Evolutionary conservation across 2,888 invertebrate genomes (phyloP).

Genomic region (Palloptera scutellata): DNA sequence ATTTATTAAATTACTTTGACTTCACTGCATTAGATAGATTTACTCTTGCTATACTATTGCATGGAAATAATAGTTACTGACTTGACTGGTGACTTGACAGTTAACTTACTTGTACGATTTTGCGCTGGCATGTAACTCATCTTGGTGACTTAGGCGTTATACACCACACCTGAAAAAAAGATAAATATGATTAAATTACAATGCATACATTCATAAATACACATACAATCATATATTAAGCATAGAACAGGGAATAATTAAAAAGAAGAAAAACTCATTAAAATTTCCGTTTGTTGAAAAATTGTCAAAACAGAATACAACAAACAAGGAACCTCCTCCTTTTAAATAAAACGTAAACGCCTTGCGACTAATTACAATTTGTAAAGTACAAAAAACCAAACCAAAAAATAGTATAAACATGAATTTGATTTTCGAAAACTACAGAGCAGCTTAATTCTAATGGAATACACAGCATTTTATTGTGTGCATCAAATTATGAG

Average conservation of each 20-base stretch:
- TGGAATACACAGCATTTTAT: too few relatives aligned
- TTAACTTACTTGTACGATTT: slow-evolving; percentile 82
- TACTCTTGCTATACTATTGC: too few relatives aligned
- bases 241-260: background rate
- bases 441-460: slow-evolving; percentile 4
- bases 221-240: too few relatives aligned
- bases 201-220: slow-evolving; percentile 7
- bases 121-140: slow-evolving; percentile 87
- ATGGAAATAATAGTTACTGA: too few relatives aligned
- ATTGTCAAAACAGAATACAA: background rate
- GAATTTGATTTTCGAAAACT: slow-evolving; percentile 5
- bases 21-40: too few relatives aligned
- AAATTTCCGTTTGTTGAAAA: slow-evolving; percentile 10
- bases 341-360: background rate
- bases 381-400: background rate
- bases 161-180: slow-evolving; percentile 69
- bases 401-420: background rate
- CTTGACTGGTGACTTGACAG: too few relatives aligned
- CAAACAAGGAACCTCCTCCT: background rate
- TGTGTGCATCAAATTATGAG: too few relatives aligned
- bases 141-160: slow-evolving; percentile 73
- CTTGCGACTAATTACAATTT: slow-evolving; percentile 11
- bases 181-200: slow-evolving; percentile 10
- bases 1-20: too few relatives aligned
- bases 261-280: slow-evolving; percentile 10